These are phyloP conservation scores for Strigamia transsilvanica DNA, from an alignment of 2,888 invertebrate genomes.

Conservation along the genomic window DNA sequence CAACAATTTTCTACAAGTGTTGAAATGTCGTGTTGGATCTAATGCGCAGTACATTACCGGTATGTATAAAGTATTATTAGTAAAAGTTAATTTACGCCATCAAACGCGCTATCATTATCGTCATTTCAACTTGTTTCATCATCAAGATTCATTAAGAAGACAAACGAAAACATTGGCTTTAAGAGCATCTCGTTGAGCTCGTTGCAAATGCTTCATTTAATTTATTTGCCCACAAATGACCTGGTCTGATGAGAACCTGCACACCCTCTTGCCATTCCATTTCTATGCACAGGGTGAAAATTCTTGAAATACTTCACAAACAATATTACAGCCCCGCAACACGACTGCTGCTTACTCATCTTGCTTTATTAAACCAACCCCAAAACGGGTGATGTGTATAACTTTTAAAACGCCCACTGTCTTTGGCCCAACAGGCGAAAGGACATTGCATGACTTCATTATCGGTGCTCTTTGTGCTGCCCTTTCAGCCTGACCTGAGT, in stretches of 20 bases:
- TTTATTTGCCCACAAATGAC: conserved; percentile 32
- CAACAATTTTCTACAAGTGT: no score
- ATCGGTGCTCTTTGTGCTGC: conserved; percentile 15
- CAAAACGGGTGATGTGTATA: background rate
- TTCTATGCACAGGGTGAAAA: conserved; percentile 16
- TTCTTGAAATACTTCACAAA: conserved; percentile 23
- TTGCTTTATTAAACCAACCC: conserved; percentile 30
- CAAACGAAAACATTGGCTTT: conserved; percentile 45
- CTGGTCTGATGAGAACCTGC: conserved; percentile 42
- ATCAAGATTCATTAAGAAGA: conserved; percentile 11
- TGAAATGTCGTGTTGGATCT: no score
- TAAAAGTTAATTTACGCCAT: conserved; percentile 11
- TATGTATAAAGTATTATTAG: background rate
- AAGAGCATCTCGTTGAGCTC: conserved; percentile 21
- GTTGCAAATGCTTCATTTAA: conserved; percentile 40
- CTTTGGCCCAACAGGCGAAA: background rate
- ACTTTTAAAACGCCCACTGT: background rate
- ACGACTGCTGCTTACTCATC: conserved; percentile 37
- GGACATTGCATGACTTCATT: conserved; percentile 33
- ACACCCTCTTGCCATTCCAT: conserved; percentile 11
- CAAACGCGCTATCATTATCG: background rate
- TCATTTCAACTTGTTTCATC: conserved; percentile 24
- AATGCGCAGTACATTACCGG: background rate
- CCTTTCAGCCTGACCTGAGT: conserved; percentile 40
- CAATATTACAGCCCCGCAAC: background rate